These are phyloP conservation scores for Eurytoma adleriae DNA, from an alignment of 2,888 invertebrate genomes.

Conservation along the genomic window DNA sequence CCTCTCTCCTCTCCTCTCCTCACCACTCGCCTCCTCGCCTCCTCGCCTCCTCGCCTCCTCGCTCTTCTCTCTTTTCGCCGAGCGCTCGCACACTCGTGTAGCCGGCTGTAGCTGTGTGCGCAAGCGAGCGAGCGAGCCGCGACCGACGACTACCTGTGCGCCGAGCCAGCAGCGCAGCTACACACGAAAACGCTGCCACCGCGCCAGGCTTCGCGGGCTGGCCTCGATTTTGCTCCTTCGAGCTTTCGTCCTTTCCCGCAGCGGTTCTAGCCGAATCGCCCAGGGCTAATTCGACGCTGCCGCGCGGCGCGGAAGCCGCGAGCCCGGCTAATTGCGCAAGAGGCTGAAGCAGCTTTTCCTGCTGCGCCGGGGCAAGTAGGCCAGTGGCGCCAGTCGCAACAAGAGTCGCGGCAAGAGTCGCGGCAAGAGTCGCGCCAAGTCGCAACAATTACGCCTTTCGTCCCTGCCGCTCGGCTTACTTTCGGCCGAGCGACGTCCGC, in stretches of 20 bases:
- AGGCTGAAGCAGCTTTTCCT: no score
- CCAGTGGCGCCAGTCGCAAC: no score
- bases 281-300: neutral
- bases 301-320: neutral
- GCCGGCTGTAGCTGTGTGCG: neutral
- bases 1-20: conserved; percentile 48
- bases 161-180: neutral
- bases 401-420: neutral
- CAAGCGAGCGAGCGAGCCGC: conserved; percentile 25
- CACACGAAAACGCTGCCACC: neutral
- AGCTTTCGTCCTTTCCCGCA: conserved; percentile 31
- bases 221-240: conserved; percentile 31
- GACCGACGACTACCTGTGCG: conserved; percentile 38
- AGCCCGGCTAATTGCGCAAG: no score
- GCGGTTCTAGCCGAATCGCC: no score
- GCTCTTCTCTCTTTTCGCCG: conserved; percentile 18
- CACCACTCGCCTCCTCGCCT: conserved; percentile 36
- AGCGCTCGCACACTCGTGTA: neutral
- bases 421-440: no score
- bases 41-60: conserved; percentile 1
- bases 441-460: conserved; percentile 35
- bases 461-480: conserved; percentile 40
- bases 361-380: no score
- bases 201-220: no score
- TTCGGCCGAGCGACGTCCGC: conserved; percentile 21